A percentile compares a stretch with the other conserved stretches of the same genome.
Evolutionary conservation across 2,888 invertebrate species (phyloP).

Genomic region (Sphaeridia pumilis): DNA sequence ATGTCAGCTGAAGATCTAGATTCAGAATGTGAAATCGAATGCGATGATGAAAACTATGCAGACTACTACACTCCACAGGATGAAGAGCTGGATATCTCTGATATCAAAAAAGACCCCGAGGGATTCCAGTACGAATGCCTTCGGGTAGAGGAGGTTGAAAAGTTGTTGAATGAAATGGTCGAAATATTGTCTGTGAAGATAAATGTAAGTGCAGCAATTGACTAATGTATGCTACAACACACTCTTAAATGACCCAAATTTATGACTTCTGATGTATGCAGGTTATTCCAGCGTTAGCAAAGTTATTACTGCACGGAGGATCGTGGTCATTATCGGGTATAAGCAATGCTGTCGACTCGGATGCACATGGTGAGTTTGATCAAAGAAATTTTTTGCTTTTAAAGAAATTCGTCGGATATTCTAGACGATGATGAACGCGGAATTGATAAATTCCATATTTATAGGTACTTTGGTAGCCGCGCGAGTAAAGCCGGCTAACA

Average conservation of each 20-base stretch:
- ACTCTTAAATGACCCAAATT: neutral
- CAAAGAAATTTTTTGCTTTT: no score
- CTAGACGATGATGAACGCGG: no score
- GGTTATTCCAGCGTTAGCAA: slow-evolving; percentile 83
- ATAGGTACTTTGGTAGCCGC: slow-evolving; percentile 41
- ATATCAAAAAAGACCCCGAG: slow-evolving; percentile 59
- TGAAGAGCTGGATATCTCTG: slow-evolving; percentile 26
- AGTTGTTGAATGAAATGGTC: slow-evolving; percentile 81
- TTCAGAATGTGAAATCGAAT: slow-evolving; percentile 33
- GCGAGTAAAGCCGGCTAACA: slow-evolving; percentile 29
- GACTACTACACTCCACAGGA: slow-evolving; percentile 33
- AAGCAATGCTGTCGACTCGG: slow-evolving; percentile 66
- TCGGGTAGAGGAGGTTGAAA: slow-evolving; percentile 79
- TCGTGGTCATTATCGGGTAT: slow-evolving; percentile 79
- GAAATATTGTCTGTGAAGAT: slow-evolving; percentile 75
- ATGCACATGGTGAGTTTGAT: no score
- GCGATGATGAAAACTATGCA: slow-evolving; percentile 35
- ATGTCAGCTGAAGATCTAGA: slow-evolving; percentile 35
- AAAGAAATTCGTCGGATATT: no score
- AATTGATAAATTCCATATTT: no score
- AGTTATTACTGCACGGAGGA: slow-evolving; percentile 80
- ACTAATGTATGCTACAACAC: neutral
- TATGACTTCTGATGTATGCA: slow-evolving; percentile 38
- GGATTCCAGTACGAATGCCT: slow-evolving; percentile 81
- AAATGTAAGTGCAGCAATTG: slow-evolving; percentile 40